These are phyloP conservation scores for Cerastoderma edule DNA, from an alignment of 2,888 invertebrate genomes.

Conservation along the genomic window DNA sequence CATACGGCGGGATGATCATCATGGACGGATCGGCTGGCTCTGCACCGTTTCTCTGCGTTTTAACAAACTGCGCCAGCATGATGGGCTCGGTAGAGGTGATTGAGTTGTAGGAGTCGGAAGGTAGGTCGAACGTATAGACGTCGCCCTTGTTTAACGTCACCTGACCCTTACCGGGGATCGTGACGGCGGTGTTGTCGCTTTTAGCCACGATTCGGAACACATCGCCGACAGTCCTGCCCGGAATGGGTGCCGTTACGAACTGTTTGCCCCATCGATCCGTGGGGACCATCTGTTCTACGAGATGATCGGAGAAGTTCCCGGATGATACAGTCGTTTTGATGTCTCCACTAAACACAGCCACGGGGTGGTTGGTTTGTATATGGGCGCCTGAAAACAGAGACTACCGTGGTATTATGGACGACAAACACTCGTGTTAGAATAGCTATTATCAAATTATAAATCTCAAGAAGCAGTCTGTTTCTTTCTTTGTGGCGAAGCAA, in stretches of 20 bases:
- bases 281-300: conserved; percentile 73
- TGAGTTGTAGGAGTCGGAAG: conserved; percentile 48
- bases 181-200: conserved; percentile 56
- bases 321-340: conserved; percentile 59
- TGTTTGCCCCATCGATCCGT: conserved; percentile 74
- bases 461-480: not conserved
- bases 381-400: conserved; percentile 56
- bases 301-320: conserved; percentile 68
- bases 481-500: no score
- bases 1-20: conserved; percentile 71
- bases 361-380: conserved; percentile 56
- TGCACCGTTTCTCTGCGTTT: conserved; percentile 61
- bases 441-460: not conserved
- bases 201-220: conserved; percentile 67
- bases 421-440: not conserved
- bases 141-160: conserved; percentile 53
- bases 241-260: conserved; percentile 74
- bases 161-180: conserved; percentile 45
- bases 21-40: conserved; percentile 74
- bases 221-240: conserved; percentile 73
- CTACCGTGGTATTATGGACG: no score
- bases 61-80: conserved; percentile 62
- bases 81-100: conserved; percentile 59
- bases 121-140: conserved; percentile 39
- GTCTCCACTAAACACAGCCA: conserved; percentile 62